These are phyloP conservation scores for Peromyscus californicus DNA, from an alignment of 2,113 vertebrate species.

Conservation along the genomic window DNA sequence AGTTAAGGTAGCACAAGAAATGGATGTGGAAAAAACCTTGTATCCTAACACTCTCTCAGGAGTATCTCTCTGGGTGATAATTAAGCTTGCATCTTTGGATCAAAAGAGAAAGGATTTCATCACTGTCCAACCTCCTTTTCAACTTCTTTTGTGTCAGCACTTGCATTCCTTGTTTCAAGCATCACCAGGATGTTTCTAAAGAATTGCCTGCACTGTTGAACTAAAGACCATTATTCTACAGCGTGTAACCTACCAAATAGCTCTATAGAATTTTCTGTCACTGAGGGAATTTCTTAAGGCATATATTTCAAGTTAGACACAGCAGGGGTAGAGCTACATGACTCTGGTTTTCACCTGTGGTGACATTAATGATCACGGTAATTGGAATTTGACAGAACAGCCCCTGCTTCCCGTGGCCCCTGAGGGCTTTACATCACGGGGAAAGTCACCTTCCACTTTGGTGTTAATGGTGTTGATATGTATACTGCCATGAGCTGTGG, in stretches of 20 bases:
- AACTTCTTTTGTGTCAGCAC: background rate
- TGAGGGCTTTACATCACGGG: rapidly evolving
- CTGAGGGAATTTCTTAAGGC: background rate
- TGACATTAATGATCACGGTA: conserved; percentile 8
- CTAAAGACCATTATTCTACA: background rate
- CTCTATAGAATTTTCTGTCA: background rate
- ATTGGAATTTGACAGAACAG: background rate
- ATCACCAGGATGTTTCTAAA: conserved; percentile 13
- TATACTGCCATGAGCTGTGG: background rate
- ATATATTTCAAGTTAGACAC: conserved; percentile 10
- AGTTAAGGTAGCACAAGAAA: background rate
- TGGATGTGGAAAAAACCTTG: background rate
- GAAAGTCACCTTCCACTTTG: background rate
- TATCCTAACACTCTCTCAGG: background rate
- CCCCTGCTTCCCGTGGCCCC: background rate
- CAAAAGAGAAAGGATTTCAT: background rate
- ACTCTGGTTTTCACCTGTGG: background rate
- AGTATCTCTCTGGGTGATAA: conserved; percentile 30
- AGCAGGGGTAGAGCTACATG: background rate
- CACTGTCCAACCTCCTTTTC: background rate
- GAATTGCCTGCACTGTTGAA: background rate
- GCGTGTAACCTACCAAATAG: background rate
- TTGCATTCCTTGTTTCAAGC: background rate
- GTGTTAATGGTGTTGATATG: background rate
- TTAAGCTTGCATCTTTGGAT: conserved; percentile 26